Percentiles rank a stretch among this genome's conserved stretches.
Conservation (phyloP, 2,113 vertebrate species). For the Poecilia latipinna region DNA sequence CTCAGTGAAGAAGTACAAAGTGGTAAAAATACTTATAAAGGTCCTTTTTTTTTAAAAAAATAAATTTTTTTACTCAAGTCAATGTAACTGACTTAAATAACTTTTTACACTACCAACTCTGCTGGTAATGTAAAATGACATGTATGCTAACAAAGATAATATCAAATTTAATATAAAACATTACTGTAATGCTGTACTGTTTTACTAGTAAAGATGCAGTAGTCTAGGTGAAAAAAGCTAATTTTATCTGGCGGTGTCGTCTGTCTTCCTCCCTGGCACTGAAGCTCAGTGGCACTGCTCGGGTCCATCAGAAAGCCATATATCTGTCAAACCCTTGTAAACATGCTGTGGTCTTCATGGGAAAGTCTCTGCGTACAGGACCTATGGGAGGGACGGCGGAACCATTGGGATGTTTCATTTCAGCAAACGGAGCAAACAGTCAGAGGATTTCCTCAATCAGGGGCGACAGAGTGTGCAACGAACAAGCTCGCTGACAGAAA, state of each 20-base stretch:
- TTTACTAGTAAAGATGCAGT: background rate
- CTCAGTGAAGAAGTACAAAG: no score
- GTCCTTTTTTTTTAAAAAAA: no score
- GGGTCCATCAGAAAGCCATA: conserved; percentile 55
- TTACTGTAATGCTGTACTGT: background rate
- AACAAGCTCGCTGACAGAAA: conserved; percentile 86
- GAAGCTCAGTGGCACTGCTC: conserved; percentile 11
- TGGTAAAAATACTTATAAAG: no score
- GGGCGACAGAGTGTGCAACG: conserved; percentile 71
- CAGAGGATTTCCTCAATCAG: conserved; percentile 87
- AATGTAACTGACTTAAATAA: no score
- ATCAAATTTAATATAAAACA: background rate
- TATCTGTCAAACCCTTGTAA: conserved; percentile 68
- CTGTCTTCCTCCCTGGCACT: conserved; percentile 4
- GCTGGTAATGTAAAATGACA: no score
- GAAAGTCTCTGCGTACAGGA: conserved; percentile 71
- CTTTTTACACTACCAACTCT: no score
- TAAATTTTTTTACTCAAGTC: no score
- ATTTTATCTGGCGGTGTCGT: conserved; percentile 2
- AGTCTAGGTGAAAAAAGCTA: background rate
- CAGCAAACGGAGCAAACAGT: conserved; percentile 75
- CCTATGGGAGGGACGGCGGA: conserved; percentile 71
- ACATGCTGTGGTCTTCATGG: conserved; percentile 70
- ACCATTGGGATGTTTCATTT: conserved; percentile 78
- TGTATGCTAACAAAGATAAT: no score